phyloP scores from a whole-genome alignment of 2,113 vertebrate species.

The Salvelinus namaycush region DNA sequence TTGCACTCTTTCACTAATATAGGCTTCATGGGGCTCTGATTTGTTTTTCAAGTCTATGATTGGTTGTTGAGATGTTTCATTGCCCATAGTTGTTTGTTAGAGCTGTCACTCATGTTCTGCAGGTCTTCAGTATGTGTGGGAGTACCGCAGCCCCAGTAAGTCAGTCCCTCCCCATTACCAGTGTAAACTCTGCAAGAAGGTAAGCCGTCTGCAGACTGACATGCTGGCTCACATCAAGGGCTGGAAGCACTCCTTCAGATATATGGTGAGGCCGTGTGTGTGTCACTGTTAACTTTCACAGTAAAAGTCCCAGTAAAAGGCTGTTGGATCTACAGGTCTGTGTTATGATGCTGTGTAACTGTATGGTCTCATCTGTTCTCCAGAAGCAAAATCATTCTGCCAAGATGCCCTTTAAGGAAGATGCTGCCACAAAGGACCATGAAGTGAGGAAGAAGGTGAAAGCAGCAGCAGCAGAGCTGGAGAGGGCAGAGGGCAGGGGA shows the following conservation, averaged over 20 bases:
- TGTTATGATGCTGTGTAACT: neutral
- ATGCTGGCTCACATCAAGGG: conserved; percentile 73
- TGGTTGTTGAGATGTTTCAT: neutral
- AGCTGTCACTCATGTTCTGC: conserved; percentile 23
- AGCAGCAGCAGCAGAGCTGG: conserved; percentile 62
- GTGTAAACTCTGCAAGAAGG: conserved; percentile 72
- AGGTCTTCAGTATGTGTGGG: conserved; percentile 80
- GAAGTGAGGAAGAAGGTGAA: conserved; percentile 62
- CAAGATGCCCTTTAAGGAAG: conserved; percentile 61
- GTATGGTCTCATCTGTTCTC: neutral
- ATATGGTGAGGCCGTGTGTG: conserved; percentile 60
- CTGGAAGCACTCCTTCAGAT: conserved; percentile 76
- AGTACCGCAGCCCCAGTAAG: conserved; percentile 78
- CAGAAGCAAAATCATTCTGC: conserved; percentile 67
- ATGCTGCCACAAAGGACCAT: conserved; percentile 62
- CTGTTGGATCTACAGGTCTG: neutral
- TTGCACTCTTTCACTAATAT: neutral
- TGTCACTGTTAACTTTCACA: neutral
- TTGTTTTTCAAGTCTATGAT: neutral
- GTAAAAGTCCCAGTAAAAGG: neutral
- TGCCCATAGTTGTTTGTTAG: neutral
- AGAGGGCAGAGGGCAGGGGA: conserved; percentile 66
- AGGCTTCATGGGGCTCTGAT: too few relatives aligned
- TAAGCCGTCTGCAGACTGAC: conserved; percentile 69
- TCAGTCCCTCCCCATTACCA: conserved; percentile 76